Conservation (phyloP, 2,888 invertebrate genomes). For the Chloromyia formosa region DNA sequence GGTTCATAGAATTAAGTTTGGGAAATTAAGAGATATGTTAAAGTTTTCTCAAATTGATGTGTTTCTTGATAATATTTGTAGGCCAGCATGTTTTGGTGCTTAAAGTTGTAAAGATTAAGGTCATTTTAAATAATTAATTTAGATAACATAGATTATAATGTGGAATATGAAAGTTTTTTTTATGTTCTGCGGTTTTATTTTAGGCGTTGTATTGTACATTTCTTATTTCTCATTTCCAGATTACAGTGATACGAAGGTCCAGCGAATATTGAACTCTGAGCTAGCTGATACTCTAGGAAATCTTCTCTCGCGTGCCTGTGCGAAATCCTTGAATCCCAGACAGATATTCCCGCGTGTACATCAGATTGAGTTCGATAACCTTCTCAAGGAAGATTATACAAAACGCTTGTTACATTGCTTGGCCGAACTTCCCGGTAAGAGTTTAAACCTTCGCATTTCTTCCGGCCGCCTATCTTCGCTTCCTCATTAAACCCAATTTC, state of each 20-base stretch:
- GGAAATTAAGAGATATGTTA: too few species aligned
- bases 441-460: not conserved
- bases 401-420: conserved; percentile 68
- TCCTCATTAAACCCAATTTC: conserved; percentile 1
- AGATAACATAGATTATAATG: too few species aligned
- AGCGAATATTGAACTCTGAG: conserved; percentile 84
- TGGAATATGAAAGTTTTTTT: too few species aligned
- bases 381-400: conserved; percentile 65
- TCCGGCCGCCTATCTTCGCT: not conserved
- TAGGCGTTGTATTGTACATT: too few species aligned
- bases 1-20: too few species aligned
- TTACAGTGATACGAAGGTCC: conserved; percentile 80
- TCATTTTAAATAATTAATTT: too few species aligned
- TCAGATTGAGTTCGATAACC: conserved; percentile 64
- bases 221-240: conserved; percentile 67
- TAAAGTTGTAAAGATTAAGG: too few species aligned
- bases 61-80: too few species aligned
- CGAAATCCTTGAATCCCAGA: conserved; percentile 79
- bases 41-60: too few species aligned
- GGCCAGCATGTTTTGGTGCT: too few species aligned
- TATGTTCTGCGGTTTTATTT: too few species aligned
- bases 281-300: conserved; percentile 93
- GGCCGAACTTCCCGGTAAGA: conserved; percentile 68
- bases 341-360: conserved; percentile 75
- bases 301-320: conserved; percentile 82